Conservation (phyloP, 2,797 vertebrate genomes). For the Characodon lateralis region DNA sequence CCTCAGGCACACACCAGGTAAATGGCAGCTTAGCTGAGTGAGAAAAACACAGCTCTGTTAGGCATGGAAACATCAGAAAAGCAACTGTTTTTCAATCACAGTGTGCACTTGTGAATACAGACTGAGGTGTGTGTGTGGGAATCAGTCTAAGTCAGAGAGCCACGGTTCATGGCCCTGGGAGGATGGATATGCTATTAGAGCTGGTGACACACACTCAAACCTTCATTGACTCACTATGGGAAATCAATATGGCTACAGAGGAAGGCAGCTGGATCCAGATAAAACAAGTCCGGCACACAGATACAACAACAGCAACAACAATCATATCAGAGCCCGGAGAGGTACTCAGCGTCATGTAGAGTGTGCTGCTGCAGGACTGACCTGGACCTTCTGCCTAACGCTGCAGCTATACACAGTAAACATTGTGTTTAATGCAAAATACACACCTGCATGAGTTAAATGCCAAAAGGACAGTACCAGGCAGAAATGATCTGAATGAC, state of each 20-base stretch:
- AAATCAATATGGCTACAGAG: conserved; percentile 76
- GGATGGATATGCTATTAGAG: conserved; percentile 78
- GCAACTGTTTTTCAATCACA: conserved; percentile 21
- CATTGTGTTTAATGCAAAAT: conserved; percentile 43
- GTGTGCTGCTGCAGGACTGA: conserved; percentile 25
- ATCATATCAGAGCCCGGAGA: conserved; percentile 50
- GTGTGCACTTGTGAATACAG: conserved; percentile 37
- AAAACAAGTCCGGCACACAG: conserved; percentile 42
- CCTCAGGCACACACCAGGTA: conserved; percentile 36
- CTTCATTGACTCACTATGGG: conserved; percentile 78
- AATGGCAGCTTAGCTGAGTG: conserved; percentile 48
- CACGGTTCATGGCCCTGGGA: conserved; percentile 61
- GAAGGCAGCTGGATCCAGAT: conserved; percentile 62
- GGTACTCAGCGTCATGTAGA: conserved; percentile 43
- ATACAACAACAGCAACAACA: conserved; percentile 57
- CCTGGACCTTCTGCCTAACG: not conserved
- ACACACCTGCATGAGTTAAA: conserved; percentile 44
- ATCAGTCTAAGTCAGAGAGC: conserved; percentile 57
- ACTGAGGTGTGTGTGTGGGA: conserved; percentile 20
- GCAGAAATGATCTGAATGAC: conserved; percentile 38
- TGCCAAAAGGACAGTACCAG: conserved; percentile 58
- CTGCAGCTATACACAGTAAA: conserved; percentile 20
- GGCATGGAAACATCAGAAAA: conserved; percentile 21
- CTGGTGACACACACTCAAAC: conserved; percentile 78
- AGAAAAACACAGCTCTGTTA: conserved; percentile 39